Evolutionary conservation across 53 echinoderm and acorn worm species (phyloP).

Genomic region (Stichopus horrens): DNA sequence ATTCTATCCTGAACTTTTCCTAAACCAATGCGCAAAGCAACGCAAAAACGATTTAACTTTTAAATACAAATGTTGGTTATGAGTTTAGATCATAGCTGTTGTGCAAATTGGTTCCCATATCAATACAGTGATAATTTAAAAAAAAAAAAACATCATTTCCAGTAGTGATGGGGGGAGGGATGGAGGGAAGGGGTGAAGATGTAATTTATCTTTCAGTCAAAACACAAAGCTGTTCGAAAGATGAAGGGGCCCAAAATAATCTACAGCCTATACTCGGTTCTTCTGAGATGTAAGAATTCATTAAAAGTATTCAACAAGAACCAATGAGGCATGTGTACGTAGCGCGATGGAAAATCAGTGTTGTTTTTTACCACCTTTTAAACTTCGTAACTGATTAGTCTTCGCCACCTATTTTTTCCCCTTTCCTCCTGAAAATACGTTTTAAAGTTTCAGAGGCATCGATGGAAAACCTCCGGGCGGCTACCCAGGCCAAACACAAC

Average conservation of each 20-base stretch:
- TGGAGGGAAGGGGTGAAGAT: no score
- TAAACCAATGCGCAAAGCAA: no score
- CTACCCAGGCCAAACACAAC: constrained; percentile 46
- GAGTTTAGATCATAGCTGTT: no score
- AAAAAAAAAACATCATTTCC: no score
- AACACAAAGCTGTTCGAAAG: no score
- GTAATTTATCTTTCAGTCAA: no score
- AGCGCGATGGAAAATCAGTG: neutral
- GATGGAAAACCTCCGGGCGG: constrained; percentile 23
- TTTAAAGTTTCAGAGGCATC: neutral
- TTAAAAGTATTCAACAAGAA: neutral
- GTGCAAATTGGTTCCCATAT: no score
- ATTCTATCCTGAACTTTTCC: no score
- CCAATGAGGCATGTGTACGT: neutral
- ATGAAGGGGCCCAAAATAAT: neutral
- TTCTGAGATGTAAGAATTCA: neutral
- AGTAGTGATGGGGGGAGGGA: no score
- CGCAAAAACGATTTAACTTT: no score
- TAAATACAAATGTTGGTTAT: no score
- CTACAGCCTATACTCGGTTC: neutral
- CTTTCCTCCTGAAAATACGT: neutral
- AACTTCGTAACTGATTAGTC: constrained; percentile 27
- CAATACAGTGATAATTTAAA: no score
- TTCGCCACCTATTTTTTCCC: constrained; percentile 4
- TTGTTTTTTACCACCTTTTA: constrained; percentile 34